phyloP scores from a whole-genome alignment of 2,888 invertebrate species.

The Zhengitettix transpicula region DNA sequence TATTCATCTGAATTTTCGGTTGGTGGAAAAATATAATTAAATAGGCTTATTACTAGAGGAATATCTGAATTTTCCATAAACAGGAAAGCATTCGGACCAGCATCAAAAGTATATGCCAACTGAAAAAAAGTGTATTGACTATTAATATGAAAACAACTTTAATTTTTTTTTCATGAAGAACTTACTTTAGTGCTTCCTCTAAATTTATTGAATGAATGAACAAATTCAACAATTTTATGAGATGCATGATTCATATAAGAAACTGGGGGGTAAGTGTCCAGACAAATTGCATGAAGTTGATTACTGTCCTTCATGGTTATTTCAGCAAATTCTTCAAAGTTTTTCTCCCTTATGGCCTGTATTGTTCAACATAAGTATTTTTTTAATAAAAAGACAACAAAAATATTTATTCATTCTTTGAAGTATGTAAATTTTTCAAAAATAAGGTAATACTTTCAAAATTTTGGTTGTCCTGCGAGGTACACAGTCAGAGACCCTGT shows the following conservation, averaged over 20 bases:
- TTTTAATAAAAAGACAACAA: not conserved
- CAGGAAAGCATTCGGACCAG: conserved; percentile 91
- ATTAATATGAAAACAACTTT: not conserved
- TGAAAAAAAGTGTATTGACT: conserved; percentile 19
- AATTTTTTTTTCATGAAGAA: not conserved
- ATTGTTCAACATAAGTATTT: not conserved
- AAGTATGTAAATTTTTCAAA: not conserved
- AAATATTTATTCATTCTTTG: not conserved
- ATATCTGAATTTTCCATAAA: conserved; percentile 66
- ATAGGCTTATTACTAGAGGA: conserved; percentile 43
- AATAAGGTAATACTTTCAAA: conserved; percentile 21
- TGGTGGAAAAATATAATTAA: conserved; percentile 58
- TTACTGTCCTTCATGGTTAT: conserved; percentile 96
- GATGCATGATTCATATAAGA: conserved; percentile 85
- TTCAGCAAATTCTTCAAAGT: conserved; percentile 77
- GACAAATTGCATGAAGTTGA: conserved; percentile 85
- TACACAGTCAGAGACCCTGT: conserved; percentile 55
- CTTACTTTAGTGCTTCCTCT: conserved; percentile 42
- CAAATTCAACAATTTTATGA: conserved; percentile 55
- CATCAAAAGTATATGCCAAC: conserved; percentile 96
- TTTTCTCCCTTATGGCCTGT: conserved; percentile 42
- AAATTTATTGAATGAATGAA: conserved; percentile 67
- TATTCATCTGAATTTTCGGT: conserved; percentile 27
- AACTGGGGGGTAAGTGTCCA: conserved; percentile 89
- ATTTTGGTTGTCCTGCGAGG: conserved; percentile 50